These are phyloP conservation scores for Trissoscelio sp. DNA, from an alignment of 2,888 invertebrate species.

Conservation along the genomic window DNA sequence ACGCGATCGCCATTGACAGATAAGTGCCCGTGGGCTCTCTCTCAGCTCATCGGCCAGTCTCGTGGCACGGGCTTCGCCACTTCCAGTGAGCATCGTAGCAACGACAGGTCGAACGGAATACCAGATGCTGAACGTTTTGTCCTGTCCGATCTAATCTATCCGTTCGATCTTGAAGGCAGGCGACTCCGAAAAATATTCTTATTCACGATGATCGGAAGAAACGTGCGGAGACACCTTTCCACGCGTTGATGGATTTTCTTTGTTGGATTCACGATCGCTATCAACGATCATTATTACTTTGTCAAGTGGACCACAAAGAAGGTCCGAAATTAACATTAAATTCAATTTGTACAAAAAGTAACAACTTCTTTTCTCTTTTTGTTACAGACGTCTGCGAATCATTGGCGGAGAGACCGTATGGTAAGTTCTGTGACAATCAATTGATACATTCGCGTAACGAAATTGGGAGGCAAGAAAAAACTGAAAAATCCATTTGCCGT, in stretches of 20 bases:
- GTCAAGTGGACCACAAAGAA: conserved; percentile 30
- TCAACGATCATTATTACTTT: conserved; percentile 36
- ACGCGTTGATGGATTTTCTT: conserved; percentile 53
- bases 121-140: conserved; percentile 76
- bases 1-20: conserved; percentile 74
- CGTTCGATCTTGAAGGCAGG: conserved; percentile 70
- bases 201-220: conserved; percentile 51
- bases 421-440: conserved; percentile 75
- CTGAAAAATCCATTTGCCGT: conserved; percentile 64
- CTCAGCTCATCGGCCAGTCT: conserved; percentile 48
- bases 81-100: conserved; percentile 23
- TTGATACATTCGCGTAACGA: conserved; percentile 24
- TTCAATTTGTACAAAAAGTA: conserved; percentile 33
- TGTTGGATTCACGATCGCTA: conserved; percentile 36
- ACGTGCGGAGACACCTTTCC: conserved; percentile 58
- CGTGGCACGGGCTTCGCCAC: conserved; percentile 45
- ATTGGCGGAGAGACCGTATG: conserved; percentile 81
- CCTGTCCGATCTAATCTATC: conserved; percentile 73
- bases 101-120: conserved; percentile 74
- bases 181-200: conserved; percentile 55
- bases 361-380: conserved; percentile 70
- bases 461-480: background rate
- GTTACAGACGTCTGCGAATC: conserved; percentile 82
- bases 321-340: conserved; percentile 39
- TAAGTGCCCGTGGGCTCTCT: conserved; percentile 58